Evolutionary conservation across 2,797 vertebrate genomes (phyloP), one percentile per base, ranked within the genome.

Genomic region (Amazona finschi): DNA sequence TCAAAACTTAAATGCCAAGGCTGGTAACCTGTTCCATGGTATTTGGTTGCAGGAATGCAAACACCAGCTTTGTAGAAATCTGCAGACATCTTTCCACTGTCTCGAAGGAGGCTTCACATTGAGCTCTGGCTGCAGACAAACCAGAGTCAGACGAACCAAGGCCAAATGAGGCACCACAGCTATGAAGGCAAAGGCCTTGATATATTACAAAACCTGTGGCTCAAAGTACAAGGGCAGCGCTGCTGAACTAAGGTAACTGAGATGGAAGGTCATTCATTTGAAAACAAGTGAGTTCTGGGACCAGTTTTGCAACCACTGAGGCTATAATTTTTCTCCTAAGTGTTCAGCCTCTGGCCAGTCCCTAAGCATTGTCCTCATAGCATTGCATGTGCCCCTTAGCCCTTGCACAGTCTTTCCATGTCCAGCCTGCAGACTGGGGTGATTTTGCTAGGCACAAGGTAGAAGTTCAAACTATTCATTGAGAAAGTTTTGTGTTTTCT

Each of bases 81-180:
- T 41, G 60, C 15, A 57, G 31, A 8, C 5, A 10, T 41, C 49
- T 84, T 12, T 2, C 10, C 10, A 13, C 2, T 22, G 41, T 36
- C 36, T 38, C 38, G 46, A 76, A 62, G 46, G 43, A 53, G 53
- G 27, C 15, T 72, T 64, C 55, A 25, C 3, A 3, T 9, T 1
- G 5, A 53, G 31, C 36, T 67, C 9, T 8, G 43, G 13, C 25
- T 75, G 62, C 33, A 79, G 50, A 28, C n/a, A 71, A 72, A 74
- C 11, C 21, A 6, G 33, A 47, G 9, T 46, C 24, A 71, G 53
- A 36, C 0, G 1, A 67, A 69, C 16, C 33, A 14, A 0, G 0
- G 50, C 30, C 4, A 20, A 15, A 75, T 0, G 2, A 22, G 7
- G 12, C 3, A 0, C 6, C 5, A 5, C 17, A 7, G 33, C 39